Evolutionary conservation across 2,797 vertebrate genomes (phyloP).

Genomic region (Vireo griseus): DNA sequence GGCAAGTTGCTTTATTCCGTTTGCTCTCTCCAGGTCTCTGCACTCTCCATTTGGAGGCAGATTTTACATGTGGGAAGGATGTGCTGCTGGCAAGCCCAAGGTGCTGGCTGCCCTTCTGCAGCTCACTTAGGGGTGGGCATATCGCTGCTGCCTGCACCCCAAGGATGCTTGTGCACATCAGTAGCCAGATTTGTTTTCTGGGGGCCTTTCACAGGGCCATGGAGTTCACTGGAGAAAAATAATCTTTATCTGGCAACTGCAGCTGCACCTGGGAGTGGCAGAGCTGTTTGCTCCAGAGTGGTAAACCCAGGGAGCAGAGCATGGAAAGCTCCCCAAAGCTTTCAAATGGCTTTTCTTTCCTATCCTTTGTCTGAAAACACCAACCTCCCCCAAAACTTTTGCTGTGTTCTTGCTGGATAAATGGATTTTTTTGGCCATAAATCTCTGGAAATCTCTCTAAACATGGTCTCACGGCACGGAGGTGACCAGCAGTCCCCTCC

Average conservation of each 20-base stretch:
- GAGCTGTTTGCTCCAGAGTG: not conserved
- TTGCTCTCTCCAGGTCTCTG: not conserved
- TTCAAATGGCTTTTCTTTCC: not conserved
- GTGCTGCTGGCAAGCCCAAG: not conserved
- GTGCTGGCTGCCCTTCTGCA: not conserved
- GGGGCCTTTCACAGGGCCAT: not conserved
- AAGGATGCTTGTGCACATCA: not conserved
- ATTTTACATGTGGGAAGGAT: not conserved
- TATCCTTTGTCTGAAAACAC: not conserved
- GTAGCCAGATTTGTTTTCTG: not conserved
- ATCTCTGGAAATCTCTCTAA: not conserved
- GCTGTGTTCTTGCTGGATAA: not conserved
- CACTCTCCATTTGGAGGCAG: not conserved
- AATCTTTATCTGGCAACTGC: not conserved
- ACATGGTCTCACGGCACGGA: fast-evolving
- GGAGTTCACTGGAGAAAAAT: not conserved
- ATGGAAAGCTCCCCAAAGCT: not conserved
- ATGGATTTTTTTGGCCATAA: not conserved
- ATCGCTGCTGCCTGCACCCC: fast-evolving
- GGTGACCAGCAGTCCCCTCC: not conserved
- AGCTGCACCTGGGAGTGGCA: not conserved
- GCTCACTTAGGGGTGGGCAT: not conserved
- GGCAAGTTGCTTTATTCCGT: not conserved
- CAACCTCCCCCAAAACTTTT: not conserved
- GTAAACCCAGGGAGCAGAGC: not conserved